phyloP scores from a whole-genome alignment of 2,113 vertebrate species.

The Onychostruthus taczanowskii region DNA sequence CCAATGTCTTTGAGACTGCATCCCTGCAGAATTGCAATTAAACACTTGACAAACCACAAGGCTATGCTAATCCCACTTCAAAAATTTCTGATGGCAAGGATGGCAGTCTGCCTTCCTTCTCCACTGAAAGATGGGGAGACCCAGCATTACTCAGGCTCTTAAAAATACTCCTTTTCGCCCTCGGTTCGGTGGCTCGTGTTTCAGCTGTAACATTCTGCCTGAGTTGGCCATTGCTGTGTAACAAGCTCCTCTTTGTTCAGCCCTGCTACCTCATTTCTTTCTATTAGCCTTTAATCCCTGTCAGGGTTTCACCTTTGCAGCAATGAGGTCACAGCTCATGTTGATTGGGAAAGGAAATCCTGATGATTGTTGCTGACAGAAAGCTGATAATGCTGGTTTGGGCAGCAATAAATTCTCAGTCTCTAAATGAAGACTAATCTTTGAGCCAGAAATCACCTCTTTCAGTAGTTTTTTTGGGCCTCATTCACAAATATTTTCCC shows the following conservation, averaged over 20 bases:
- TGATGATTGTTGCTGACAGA: conserved; percentile 68
- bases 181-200: neutral
- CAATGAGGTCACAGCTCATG: conserved; percentile 68
- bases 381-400: conserved; percentile 70
- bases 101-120: conserved; percentile 11
- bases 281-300: conserved; percentile 73
- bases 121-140: neutral
- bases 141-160: neutral
- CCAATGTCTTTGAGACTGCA: conserved; percentile 19
- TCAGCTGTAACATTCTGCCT: conserved; percentile 42
- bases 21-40: conserved; percentile 53
- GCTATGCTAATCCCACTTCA: conserved; percentile 34
- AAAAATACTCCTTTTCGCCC: neutral
- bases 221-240: neutral
- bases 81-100: neutral
- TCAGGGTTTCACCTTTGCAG: conserved; percentile 69
- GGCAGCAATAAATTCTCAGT: conserved; percentile 66
- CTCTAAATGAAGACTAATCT: conserved; percentile 68
- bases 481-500: conserved; percentile 71
- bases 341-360: conserved; percentile 70
- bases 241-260: conserved; percentile 66
- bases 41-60: conserved; percentile 58
- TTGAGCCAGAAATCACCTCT: conserved; percentile 54
- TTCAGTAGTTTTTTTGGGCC: conserved; percentile 31
- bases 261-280: conserved; percentile 59